phyloP scores from a whole-genome alignment of 2,113 vertebrate genomes.

The Callaeas wilsoni region DNA sequence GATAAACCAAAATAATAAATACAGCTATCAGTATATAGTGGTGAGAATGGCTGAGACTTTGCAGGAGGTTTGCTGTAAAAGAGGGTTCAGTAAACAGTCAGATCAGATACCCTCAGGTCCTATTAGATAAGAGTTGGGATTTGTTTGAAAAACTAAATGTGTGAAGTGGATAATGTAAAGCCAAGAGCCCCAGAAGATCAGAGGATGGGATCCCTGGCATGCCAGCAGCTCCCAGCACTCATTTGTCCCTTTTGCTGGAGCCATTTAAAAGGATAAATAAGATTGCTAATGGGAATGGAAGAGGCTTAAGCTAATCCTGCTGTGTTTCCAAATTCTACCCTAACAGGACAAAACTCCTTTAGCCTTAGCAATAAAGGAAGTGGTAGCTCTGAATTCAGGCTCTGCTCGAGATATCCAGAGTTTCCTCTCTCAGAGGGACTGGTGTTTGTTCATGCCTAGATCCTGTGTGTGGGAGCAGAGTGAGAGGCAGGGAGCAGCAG shows the following conservation, averaged over 20 bases:
- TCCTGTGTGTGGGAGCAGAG: neutral
- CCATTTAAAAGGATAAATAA: neutral
- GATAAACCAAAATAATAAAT: neutral
- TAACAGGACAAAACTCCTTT: neutral
- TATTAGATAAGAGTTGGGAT: neutral
- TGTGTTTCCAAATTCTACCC: neutral
- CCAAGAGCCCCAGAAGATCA: neutral
- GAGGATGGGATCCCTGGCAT: neutral
- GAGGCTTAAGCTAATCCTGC: neutral
- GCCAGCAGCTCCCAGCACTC: neutral
- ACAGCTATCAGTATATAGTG: neutral
- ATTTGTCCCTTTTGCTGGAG: neutral
- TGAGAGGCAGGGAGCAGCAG: neutral
- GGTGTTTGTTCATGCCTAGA: neutral
- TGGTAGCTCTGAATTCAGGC: neutral
- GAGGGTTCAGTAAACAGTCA: neutral
- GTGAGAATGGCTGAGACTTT: neutral
- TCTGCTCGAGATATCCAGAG: neutral
- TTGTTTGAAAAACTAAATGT: neutral
- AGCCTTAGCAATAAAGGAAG: neutral
- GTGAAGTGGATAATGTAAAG: neutral
- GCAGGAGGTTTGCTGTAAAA: neutral
- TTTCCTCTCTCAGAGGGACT: neutral
- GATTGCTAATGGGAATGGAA: neutral
- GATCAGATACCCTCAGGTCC: neutral